These are phyloP conservation scores for Bacillus rossius DNA, from an alignment of 1,140 invertebrate genomes.

Conservation along the genomic window DNA sequence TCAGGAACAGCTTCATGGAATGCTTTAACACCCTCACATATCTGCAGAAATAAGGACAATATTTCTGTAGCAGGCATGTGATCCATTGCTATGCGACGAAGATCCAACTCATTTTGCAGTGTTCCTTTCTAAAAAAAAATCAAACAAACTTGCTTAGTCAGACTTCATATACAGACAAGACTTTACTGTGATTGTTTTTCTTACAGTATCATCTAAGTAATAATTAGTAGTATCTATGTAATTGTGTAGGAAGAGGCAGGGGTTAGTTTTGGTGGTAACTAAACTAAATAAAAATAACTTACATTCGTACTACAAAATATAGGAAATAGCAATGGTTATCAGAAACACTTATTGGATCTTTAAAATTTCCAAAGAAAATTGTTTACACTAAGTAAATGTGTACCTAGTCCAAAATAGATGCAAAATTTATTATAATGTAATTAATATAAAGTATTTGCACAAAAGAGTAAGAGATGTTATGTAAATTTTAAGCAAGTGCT, in stretches of 20 bases:
- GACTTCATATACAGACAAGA: not conserved
- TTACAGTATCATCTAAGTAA: not conserved
- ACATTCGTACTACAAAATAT: too few species aligned
- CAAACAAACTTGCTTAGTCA: not conserved
- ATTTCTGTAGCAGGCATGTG: constrained; percentile 59
- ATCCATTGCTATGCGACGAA: constrained; percentile 50
- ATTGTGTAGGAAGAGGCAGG: not conserved
- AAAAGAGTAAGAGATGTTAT: too few species aligned
- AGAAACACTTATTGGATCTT: too few species aligned
- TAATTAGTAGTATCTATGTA: not conserved
- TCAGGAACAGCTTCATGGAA: constrained; percentile 69
- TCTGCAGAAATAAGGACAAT: constrained; percentile 62
- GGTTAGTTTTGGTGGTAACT: not conserved
- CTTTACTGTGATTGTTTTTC: not conserved
- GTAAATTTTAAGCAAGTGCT: too few species aligned
- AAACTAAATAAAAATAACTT: not conserved
- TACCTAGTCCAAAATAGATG: too few species aligned
- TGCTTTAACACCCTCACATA: constrained; percentile 68
- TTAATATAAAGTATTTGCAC: too few species aligned
- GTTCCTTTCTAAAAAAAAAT: constrained; percentile 58
- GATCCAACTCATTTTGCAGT: constrained; percentile 62
- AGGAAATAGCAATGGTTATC: too few species aligned
- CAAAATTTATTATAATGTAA: too few species aligned
- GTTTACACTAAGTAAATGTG: too few species aligned
- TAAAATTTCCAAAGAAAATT: too few species aligned